These are phyloP conservation scores for Aurelia sp. DNA, from an alignment of 30 jellyfish, hydroid and myxozoan genomes.

Conservation along the genomic window DNA sequence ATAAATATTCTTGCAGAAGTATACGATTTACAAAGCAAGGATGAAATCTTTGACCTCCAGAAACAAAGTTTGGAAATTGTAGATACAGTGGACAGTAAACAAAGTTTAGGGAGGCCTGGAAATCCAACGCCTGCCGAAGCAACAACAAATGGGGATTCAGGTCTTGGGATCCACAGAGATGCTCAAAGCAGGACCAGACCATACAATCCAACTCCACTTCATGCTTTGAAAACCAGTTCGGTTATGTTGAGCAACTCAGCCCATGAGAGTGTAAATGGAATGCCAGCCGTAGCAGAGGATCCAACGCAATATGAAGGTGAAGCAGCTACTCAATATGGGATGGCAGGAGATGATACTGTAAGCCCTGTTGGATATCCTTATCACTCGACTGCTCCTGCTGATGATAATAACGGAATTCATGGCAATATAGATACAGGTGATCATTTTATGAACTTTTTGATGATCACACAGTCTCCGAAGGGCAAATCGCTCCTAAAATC, in stretches of 20 bases:
- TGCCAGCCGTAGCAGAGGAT: not conserved
- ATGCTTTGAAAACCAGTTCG: constrained; percentile 21
- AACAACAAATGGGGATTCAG: constrained; percentile 31
- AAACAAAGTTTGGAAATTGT: too few relatives aligned
- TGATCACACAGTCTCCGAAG: too few relatives aligned
- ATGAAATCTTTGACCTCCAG: too few relatives aligned
- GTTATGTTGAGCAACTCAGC: not conserved
- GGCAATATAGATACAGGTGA: too few relatives aligned
- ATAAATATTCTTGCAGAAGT: not conserved
- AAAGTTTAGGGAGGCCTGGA: constrained; percentile 33
- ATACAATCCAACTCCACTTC: constrained; percentile 58
- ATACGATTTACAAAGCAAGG: constrained; percentile 26
- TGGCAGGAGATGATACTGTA: not conserved
- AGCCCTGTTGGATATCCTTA: too few relatives aligned
- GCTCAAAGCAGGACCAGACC: constrained; percentile 25
- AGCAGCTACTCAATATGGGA: not conserved
- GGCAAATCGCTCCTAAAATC: too few relatives aligned
- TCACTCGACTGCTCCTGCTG: too few relatives aligned
- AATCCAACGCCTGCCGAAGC: constrained; percentile 68
- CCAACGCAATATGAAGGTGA: not conserved
- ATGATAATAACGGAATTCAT: too few relatives aligned
- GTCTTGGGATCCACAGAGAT: constrained; percentile 24
- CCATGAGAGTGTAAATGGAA: constrained; percentile 1
- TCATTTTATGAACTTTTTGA: too few relatives aligned
- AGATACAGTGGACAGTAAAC: constrained; percentile 4